A percentile compares a stretch with the other conserved stretches of the same genome.
Conservation (phyloP, 2,888 invertebrate genomes). For the Caenorhabditis zanzibari region DNA sequence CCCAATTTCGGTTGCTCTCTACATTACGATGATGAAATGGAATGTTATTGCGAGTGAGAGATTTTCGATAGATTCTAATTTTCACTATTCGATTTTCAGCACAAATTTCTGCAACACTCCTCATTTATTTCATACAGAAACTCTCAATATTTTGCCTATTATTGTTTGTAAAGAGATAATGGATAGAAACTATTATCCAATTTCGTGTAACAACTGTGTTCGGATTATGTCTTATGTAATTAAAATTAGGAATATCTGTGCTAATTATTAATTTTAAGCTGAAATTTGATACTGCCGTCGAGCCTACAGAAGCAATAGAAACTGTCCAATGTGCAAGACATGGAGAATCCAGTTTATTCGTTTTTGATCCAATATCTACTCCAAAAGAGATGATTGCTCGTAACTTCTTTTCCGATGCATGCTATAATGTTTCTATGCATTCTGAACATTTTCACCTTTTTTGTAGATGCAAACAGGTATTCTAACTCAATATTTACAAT, state of each 20-base stretch:
- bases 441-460: conserved; percentile 8
- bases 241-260: neutral
- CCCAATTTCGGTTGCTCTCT: conserved; percentile 15
- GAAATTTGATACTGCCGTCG: neutral
- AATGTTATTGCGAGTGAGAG: conserved; percentile 18
- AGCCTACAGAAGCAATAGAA: neutral
- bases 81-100: conserved; percentile 15
- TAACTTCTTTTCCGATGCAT: conserved; percentile 36
- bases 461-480: conserved; percentile 38
- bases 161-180: conserved; percentile 26
- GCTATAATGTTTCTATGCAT: conserved; percentile 46
- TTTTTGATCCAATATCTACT: conserved; percentile 1
- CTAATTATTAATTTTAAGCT: neutral
- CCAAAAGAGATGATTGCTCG: conserved; percentile 7
- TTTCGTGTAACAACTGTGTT: conserved; percentile 24
- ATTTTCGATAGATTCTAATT: too few relatives aligned
- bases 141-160: conserved; percentile 1
- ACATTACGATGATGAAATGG: conserved; percentile 30
- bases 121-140: neutral
- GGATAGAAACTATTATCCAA: neutral
- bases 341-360: conserved; percentile 14
- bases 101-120: conserved; percentile 38
- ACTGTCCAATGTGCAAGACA: conserved; percentile 2
- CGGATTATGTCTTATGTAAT: conserved; percentile 5
- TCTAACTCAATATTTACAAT: too few relatives aligned